These are phyloP conservation scores for Serrognathus titanus DNA, from an alignment of 2,888 invertebrate genomes.

Conservation along the genomic window DNA sequence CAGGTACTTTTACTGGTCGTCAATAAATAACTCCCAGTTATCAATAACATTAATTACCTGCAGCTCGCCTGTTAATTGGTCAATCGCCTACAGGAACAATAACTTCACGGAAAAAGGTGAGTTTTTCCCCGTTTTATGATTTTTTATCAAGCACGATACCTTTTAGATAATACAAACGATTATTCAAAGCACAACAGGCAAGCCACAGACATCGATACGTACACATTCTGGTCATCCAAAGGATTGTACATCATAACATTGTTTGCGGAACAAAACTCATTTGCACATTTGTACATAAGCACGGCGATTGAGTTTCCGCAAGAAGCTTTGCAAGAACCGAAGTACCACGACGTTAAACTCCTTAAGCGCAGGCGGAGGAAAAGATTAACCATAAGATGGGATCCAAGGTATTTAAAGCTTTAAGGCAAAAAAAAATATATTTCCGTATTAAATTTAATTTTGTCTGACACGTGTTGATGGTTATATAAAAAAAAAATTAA, in stretches of 20 bases:
- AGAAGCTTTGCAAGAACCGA: constrained; percentile 33
- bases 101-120: constrained; percentile 20
- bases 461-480: no score
- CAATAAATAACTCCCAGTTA: constrained; percentile 24
- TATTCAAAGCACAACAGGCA: neutral
- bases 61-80: constrained; percentile 33
- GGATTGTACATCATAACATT: constrained; percentile 8
- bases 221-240: constrained; percentile 23
- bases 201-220: constrained; percentile 18
- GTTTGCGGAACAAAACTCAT: constrained; percentile 30
- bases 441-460: no score
- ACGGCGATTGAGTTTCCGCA: constrained; percentile 42
- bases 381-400: constrained; percentile 42
- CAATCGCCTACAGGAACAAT: constrained; percentile 21
- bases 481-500: no score
- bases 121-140: neutral
- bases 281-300: constrained; percentile 43
- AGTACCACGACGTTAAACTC: constrained; percentile 32
- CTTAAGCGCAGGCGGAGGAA: constrained; percentile 36
- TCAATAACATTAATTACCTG: constrained; percentile 33
- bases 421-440: no score
- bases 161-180: no score
- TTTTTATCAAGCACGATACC: no score
- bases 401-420: constrained; percentile 37
- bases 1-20: constrained; percentile 22